These are phyloP conservation scores for Eulemur albifrons DNA, from an alignment of 2,797 vertebrate species.

Conservation along the genomic window DNA sequence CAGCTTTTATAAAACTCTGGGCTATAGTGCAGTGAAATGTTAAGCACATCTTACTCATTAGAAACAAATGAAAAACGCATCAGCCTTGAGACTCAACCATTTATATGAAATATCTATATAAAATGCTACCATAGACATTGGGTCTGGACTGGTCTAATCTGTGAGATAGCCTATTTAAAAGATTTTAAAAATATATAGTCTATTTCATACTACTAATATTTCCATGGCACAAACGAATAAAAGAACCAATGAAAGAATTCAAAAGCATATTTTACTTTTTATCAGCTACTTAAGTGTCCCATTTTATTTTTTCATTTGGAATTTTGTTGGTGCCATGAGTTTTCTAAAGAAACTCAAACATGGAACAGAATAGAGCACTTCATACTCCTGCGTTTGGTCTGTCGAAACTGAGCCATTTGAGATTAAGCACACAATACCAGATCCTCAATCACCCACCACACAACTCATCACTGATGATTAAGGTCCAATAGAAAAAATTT, in stretches of 20 bases:
- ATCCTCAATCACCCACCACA: not conserved
- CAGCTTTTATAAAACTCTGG: conserved; percentile 66
- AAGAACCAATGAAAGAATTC: conserved; percentile 53
- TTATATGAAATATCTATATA: conserved; percentile 69
- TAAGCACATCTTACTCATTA: conserved; percentile 73
- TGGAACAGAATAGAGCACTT: not conserved
- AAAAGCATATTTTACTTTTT: conserved; percentile 55
- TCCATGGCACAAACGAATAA: not conserved
- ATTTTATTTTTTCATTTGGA: conserved; percentile 59
- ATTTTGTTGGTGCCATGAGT: conserved; percentile 2
- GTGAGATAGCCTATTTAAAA: conserved; percentile 22
- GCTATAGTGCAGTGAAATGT: conserved; percentile 64
- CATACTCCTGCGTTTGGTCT: not conserved
- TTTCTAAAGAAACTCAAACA: not conserved
- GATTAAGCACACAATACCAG: not conserved
- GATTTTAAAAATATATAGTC: conserved; percentile 61
- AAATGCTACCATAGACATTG: conserved; percentile 42
- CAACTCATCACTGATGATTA: not conserved
- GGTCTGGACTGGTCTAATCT: conserved; percentile 38
- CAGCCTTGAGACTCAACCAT: conserved; percentile 58
- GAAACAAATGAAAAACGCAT: conserved; percentile 76
- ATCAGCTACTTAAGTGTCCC: conserved; percentile 27
- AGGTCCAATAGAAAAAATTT: not conserved
- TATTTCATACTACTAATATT: conserved; percentile 64
- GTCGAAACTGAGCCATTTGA: not conserved